Percentiles rank a stretch among this genome's conserved stretches.
Conservation (phyloP, 2,113 vertebrate genomes). For the Halichoerus grypus region DNA sequence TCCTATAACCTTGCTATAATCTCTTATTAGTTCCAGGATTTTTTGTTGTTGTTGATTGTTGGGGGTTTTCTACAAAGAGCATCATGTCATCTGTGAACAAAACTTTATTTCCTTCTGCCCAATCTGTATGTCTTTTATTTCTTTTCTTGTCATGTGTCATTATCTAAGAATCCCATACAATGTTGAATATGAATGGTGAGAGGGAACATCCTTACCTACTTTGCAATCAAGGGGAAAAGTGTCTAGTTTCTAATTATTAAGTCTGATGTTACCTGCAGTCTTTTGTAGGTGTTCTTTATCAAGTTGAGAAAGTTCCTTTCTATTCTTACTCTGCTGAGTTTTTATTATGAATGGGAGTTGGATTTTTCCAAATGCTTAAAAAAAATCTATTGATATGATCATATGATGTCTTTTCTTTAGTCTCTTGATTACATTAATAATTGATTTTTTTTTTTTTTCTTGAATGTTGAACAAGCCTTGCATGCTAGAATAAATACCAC, state of each 20-base stretch:
- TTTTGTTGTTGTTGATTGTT: neutral
- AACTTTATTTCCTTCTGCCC: neutral
- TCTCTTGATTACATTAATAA: conserved; percentile 5
- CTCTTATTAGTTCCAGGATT: neutral
- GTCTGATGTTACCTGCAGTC: neutral
- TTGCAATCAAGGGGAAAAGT: neutral
- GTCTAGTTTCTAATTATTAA: neutral
- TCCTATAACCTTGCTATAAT: neutral
- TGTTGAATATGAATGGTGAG: neutral
- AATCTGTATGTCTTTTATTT: neutral
- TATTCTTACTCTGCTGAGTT: neutral
- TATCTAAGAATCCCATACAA: neutral
- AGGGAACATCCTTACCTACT: neutral
- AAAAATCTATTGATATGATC: neutral
- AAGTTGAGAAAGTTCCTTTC: neutral
- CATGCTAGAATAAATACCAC: neutral
- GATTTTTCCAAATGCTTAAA: neutral
- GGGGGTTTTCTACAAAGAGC: neutral
- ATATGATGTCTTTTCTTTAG: neutral
- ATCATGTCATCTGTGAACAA: neutral
- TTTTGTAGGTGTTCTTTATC: neutral
- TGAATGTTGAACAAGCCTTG: neutral
- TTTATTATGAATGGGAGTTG: neutral
- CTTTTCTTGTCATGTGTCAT: neutral
- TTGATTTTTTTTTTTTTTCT: neutral